A percentile compares a stretch with the other conserved stretches of the same genome.
phyloP scores from a whole-genome alignment of 2,797 vertebrate genomes.

The Pangasius sanitwongsei region DNA sequence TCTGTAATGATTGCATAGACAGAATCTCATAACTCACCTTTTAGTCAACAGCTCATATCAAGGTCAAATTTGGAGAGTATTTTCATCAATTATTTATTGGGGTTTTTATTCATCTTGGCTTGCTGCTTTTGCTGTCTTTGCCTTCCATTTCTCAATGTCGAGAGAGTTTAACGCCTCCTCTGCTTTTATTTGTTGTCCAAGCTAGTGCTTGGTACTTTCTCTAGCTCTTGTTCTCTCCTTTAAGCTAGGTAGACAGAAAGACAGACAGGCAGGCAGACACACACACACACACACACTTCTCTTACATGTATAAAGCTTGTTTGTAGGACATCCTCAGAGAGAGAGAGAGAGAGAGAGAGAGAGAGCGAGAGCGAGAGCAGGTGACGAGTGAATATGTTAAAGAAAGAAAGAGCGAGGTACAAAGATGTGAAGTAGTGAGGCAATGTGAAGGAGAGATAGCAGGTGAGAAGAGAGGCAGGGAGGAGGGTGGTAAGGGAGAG shows the following conservation, averaged over 20 bases:
- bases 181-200: conserved; percentile 40
- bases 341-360: not conserved
- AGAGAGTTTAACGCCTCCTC: not conserved
- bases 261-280: not conserved
- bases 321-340: conserved; percentile 30
- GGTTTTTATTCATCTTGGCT: conserved; percentile 43
- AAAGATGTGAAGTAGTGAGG: conserved; percentile 13
- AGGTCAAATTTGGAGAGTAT: conserved; percentile 58
- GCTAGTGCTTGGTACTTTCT: conserved; percentile 53
- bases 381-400: conserved; percentile 5
- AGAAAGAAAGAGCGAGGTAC: conserved; percentile 15
- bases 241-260: not conserved
- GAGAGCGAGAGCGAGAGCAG: not conserved
- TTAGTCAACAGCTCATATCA: conserved; percentile 47
- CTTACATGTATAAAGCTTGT: conserved; percentile 25
- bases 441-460: not conserved
- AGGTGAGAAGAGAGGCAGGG: conserved; percentile 17
- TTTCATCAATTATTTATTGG: conserved; percentile 57
- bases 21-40: conserved; percentile 40
- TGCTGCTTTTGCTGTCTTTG: conserved; percentile 17
- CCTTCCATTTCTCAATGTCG: conserved; percentile 21
- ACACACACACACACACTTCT: not conserved
- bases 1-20: conserved; percentile 58
- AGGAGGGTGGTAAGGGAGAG: conserved; percentile 2
- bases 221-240: conserved; percentile 54